Percentiles rank a stretch among this genome's conserved stretches.
Evolutionary conservation across 2,888 invertebrate genomes (phyloP).

Genomic region (Sinohyriopsis cumingii): DNA sequence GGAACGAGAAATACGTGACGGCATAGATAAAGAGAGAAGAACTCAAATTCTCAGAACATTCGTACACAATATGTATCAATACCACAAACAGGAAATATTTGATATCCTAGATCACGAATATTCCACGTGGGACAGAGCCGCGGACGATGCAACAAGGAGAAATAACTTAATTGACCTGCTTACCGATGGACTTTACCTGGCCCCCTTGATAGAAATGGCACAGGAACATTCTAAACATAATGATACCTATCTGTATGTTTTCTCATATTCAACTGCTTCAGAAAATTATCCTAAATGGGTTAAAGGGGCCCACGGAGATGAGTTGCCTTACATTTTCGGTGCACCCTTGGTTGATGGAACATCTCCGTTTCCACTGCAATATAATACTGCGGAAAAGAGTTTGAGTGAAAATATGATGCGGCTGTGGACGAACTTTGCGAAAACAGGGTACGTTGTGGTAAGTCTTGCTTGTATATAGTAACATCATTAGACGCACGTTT

Average conservation of each 20-base stretch:
- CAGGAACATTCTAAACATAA: slow-evolving; percentile 86
- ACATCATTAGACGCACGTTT: too few species aligned
- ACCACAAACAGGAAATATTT: slow-evolving; percentile 92
- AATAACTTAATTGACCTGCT: slow-evolving; percentile 89
- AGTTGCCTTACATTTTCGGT: slow-evolving; percentile 68
- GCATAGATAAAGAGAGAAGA: slow-evolving; percentile 91
- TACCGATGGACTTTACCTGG: slow-evolving; percentile 89
- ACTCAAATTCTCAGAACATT: slow-evolving; percentile 88
- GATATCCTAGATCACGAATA: slow-evolving; percentile 97
- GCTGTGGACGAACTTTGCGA: slow-evolving; percentile 70
- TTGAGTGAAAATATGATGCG: slow-evolving; percentile 67
- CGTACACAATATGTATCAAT: slow-evolving; percentile 94
- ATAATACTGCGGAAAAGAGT: slow-evolving; percentile 58
- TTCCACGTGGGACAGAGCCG: slow-evolving; percentile 85
- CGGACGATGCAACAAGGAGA: slow-evolving; percentile 85
- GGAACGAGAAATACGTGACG: slow-evolving; percentile 86
- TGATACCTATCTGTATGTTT: slow-evolving; percentile 72
- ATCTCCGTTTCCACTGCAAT: slow-evolving; percentile 62
- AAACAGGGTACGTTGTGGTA: slow-evolving; percentile 62
- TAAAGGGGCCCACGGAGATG: slow-evolving; percentile 64
- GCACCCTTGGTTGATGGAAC: slow-evolving; percentile 67
- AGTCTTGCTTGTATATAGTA: too few species aligned
- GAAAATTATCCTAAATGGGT: slow-evolving; percentile 76
- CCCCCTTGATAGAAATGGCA: slow-evolving; percentile 89
- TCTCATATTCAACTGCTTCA: slow-evolving; percentile 86